A percentile compares a stretch with the other conserved stretches of the same genome.
Evolutionary conservation across 2,113 vertebrate genomes (phyloP).

Genomic region (Halichoerus grypus): DNA sequence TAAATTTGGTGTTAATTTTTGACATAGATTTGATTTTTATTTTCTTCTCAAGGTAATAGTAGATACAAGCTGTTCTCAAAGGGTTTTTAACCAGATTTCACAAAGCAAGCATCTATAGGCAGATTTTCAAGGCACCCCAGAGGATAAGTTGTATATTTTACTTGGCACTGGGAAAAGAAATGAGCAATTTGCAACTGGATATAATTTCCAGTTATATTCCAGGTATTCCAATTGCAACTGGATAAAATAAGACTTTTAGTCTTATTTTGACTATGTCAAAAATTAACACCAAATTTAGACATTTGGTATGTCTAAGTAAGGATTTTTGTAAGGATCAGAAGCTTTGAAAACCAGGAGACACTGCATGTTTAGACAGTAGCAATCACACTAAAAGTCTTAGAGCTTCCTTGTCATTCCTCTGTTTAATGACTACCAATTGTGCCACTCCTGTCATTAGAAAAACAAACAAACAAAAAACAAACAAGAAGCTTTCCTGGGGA

Average conservation of each 20-base stretch:
- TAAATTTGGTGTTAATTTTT: constrained; percentile 34
- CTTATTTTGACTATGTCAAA: no score
- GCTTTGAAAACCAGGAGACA: no score
- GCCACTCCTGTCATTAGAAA: constrained; percentile 58
- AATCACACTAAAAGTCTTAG: constrained; percentile 55
- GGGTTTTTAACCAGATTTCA: background rate
- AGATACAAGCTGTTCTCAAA: background rate
- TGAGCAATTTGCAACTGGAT: constrained; percentile 75
- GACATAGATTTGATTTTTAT: background rate
- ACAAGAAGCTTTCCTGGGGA: constrained; percentile 57
- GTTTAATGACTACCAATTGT: constrained; percentile 67
- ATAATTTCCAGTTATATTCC: constrained; percentile 65
- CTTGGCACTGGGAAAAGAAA: constrained; percentile 72
- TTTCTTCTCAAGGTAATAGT: background rate
- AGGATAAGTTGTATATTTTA: constrained; percentile 71
- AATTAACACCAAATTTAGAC: no score
- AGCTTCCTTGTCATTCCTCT: constrained; percentile 65
- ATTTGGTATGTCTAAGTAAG: no score
- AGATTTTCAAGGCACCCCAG: background rate
- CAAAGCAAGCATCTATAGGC: background rate
- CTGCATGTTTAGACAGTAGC: no score
- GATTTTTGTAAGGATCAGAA: no score
- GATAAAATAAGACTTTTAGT: no score
- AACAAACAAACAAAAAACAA: background rate
- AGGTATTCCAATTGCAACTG: no score